phyloP scores from a whole-genome alignment of 2,113 vertebrate genomes.

The Chloropsis cyanopogon region DNA sequence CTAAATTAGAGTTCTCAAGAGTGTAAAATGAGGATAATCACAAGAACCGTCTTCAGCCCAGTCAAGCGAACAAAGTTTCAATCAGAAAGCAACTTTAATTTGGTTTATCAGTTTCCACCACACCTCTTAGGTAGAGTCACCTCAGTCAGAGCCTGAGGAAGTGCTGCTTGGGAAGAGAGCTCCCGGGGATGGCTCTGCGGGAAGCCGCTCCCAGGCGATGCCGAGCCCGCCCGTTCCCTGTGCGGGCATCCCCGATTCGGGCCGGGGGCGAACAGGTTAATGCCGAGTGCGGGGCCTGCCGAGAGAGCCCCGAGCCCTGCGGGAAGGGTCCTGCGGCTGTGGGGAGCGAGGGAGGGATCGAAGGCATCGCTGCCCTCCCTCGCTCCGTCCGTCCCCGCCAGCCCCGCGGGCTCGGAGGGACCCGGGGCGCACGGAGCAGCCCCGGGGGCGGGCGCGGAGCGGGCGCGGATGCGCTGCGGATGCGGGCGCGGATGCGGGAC shows the following conservation, averaged over 20 bases:
- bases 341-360: background rate
- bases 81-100: background rate
- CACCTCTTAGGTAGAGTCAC: background rate
- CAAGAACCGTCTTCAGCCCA: background rate
- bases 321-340: no score
- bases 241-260: no score
- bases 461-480: background rate
- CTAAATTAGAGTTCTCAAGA: background rate
- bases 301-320: background rate
- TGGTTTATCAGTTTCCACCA: background rate
- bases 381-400: background rate
- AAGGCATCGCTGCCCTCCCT: background rate
- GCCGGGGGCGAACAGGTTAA: fast-evolving
- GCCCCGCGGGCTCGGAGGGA: background rate
- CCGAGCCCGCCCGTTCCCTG: fast-evolving
- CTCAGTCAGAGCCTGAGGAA: background rate
- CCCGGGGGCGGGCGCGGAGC: background rate
- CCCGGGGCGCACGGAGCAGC: no score
- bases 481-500: background rate
- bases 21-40: background rate
- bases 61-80: background rate
- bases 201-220: no score
- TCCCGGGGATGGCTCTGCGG: fast-evolving
- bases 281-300: no score
- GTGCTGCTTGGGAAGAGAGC: fast-evolving